Evolutionary conservation across 2,113 vertebrate genomes (phyloP), one percentile per base, ranked within the genome.

Genomic region (Peromyscus maniculatus): DNA sequence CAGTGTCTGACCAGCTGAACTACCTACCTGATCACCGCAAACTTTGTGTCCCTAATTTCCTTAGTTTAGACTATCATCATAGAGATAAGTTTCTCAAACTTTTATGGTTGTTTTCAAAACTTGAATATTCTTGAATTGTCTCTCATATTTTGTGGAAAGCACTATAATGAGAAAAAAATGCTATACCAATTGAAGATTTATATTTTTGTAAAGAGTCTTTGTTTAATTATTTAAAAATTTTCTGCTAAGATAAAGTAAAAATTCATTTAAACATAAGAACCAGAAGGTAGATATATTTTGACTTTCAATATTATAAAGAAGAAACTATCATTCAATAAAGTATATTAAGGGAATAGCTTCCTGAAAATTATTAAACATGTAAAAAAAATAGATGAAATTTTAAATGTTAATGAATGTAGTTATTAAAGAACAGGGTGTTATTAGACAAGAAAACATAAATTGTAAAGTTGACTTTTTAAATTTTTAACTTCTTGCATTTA

Each of bases 251-350:
- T 52, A 46, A 78, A 84, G 33, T 62, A 21, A 3, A 79, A 92
- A 89, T 89, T n/a, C 46, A n/a, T 72, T 87, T 91, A 92, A 87
- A 90, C 3, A 84, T 94, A n/a, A 84, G n/a, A 83, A 67, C 36
- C 13, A 24, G 2, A 10, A 33, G 21, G 8, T 94, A 5, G 1
- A 43, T 57, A 77, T 39, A n/a, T 24, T 55, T 95, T 91, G 4
- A 1, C 74, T 83, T 93, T 39, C 55, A 90, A 77, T 55, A 49
- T 78, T 82, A 80, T n/a, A 67, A 84, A 43, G 80, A 87, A 84
- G n/a, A 46, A 17, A 82, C 2, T 22, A 67, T 78, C 8, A 67
- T 22, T 79, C 10, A 64, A 91, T 91, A 66, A 86, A 94, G 2
- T 80, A 87, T 11, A 11, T 69, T 92, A 72, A 52, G 33, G 74